These are phyloP conservation scores for Eudemis profundana DNA, from an alignment of 2,888 invertebrate genomes.

Conservation along the genomic window DNA sequence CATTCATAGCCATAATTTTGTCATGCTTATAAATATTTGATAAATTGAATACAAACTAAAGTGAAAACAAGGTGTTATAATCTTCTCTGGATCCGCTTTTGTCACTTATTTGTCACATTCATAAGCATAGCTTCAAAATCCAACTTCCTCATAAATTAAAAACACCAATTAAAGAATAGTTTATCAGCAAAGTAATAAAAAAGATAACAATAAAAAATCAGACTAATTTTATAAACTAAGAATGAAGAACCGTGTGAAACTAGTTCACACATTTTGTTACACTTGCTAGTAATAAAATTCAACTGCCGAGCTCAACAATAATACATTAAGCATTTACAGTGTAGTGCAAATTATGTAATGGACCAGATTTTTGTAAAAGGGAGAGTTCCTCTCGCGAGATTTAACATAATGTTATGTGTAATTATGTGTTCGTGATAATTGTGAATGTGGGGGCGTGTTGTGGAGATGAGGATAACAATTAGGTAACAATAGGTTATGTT, in stretches of 20 bases:
- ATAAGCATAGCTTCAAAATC: not conserved
- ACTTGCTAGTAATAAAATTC: not conserved
- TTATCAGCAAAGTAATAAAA: slow-evolving; percentile 21
- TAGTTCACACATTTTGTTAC: slow-evolving; percentile 24
- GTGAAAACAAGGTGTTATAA: too few species aligned
- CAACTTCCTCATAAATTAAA: not conserved
- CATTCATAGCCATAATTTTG: too few species aligned
- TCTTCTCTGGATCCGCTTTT: too few species aligned
- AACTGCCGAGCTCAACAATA: slow-evolving; percentile 24
- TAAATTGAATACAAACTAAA: too few species aligned
- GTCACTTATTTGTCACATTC: not conserved
- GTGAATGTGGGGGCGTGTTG: not conserved
- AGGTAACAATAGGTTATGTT: slow-evolving; percentile 10
- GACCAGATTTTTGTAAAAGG: slow-evolving; percentile 25
- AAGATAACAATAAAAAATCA: slow-evolving; percentile 19
- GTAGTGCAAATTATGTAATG: slow-evolving; percentile 27
- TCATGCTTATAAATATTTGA: too few species aligned
- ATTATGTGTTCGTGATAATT: slow-evolving; percentile 21
- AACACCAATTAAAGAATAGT: slow-evolving; percentile 7
- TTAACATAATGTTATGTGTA: slow-evolving; percentile 23
- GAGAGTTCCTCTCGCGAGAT: slow-evolving; percentile 26
- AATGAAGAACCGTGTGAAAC: slow-evolving; percentile 1
- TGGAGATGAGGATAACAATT: not conserved
- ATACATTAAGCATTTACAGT: slow-evolving; percentile 23
- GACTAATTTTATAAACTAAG: not conserved